Conservation (phyloP, 2,797 vertebrate species). For the Manis javanica region DNA sequence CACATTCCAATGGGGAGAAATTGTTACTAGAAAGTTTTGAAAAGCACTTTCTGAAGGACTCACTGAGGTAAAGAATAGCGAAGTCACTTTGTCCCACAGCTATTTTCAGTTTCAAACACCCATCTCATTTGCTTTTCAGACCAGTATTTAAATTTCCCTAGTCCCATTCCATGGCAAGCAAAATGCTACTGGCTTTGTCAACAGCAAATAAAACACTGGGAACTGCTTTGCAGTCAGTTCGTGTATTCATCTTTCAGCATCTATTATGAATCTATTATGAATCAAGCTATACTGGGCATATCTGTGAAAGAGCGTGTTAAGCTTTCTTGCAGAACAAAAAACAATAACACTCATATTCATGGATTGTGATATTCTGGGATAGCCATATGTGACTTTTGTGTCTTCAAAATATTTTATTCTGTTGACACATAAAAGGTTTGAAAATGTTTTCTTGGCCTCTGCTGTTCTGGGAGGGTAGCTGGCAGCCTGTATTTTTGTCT, state of each 20-base stretch:
- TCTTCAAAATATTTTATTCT: constrained; percentile 83
- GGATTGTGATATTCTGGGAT: constrained; percentile 77
- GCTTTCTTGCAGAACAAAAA: constrained; percentile 79
- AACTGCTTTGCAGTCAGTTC: constrained; percentile 73
- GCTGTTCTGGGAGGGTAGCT: constrained; percentile 67
- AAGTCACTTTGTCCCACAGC: not conserved
- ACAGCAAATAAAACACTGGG: constrained; percentile 57
- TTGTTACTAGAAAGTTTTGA: not conserved
- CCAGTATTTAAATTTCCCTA: constrained; percentile 1
- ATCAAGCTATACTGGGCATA: constrained; percentile 73
- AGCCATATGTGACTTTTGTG: constrained; percentile 78
- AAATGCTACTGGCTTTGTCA: constrained; percentile 66
- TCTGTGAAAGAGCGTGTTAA: constrained; percentile 76
- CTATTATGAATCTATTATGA: constrained; percentile 82
- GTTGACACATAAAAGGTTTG: constrained; percentile 77
- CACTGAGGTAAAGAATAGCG: not conserved
- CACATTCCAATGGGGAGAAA: not conserved
- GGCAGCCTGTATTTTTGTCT: constrained; percentile 55
- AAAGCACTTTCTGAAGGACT: not conserved
- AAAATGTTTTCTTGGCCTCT: constrained; percentile 81
- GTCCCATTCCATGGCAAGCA: constrained; percentile 47
- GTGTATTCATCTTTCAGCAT: constrained; percentile 65
- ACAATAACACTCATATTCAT: constrained; percentile 79
- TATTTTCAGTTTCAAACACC: not conserved
- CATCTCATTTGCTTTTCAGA: constrained; percentile 36